Base-by-base conservation (phyloP, 2,113 vertebrate genomes). In the Illadopsis cleaveri region DNA sequence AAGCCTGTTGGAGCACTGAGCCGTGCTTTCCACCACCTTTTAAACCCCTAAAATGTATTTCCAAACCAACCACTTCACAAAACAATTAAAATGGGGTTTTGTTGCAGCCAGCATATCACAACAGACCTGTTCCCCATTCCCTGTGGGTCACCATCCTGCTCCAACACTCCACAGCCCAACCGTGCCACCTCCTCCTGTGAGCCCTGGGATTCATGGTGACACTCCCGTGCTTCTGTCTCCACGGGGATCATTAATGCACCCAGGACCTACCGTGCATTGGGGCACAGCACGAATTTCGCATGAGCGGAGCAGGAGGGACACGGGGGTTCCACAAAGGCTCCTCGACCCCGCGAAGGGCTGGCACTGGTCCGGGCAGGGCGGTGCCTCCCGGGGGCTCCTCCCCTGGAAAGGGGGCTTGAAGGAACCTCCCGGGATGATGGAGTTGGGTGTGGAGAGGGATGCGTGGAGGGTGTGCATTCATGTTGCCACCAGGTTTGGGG, bases 201-300 rank as follows among this genome's bases (percentile, higher is more conserved):
- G 56, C 37, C 35, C 53, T 14, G 50, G 35, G 30, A 27, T 37
- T 60, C 25, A 6, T 19, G 47, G 44, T 33, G 44, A 30, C 20
- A 9, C 3, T 31, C 5, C 27, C 4, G 1, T 20, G 50, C 57
- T 38, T 12, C 38, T 31, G 35, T 12, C 38, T 27, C 37, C 54
- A 10, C 6, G 0, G 37, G 58, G 47, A 17, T 11, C 37, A 4
- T 19, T 12, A 6, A 33, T 0, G 16, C n/a, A 5, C 31, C 23
- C 82, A 1, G 28, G 23, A 42, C 30, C n/a, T 1, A 10, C 17
- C 6, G 4, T 5, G 33, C 31, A 0, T 0, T 1, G 56, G 25
- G 44, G 50, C 50, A 5, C 17, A 2, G 47, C 57, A 35, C 17
- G 2, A 35, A 21, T 18, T 37, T 2, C 3, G 3, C 56, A 4